phyloP scores from a whole-genome alignment of 2,888 invertebrate genomes.

The Orthosia incerta region DNA sequence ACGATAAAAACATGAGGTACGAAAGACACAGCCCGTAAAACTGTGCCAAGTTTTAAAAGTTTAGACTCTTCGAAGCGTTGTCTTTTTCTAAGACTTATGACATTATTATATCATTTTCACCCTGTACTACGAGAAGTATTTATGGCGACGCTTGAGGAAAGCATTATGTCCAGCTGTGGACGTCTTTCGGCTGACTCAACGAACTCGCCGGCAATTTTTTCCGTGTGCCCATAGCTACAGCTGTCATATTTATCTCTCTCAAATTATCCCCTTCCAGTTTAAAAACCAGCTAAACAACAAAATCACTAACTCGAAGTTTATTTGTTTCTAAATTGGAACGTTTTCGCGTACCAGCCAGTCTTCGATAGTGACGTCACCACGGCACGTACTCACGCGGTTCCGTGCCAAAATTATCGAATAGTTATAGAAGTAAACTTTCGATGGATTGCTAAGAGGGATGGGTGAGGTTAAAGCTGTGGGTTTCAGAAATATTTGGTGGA shows the following conservation, averaged over 20 bases:
- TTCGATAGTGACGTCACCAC: slow-evolving; percentile 30
- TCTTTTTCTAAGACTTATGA: too few species aligned
- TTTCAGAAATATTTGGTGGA: neutral
- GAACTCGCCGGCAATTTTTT: too few species aligned
- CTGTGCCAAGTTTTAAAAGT: too few species aligned
- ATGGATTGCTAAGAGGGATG: slow-evolving; percentile 1
- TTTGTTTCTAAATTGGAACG: slow-evolving; percentile 38
- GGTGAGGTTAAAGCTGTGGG: neutral
- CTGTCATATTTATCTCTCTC: neutral
- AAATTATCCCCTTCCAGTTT: neutral
- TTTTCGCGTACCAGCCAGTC: slow-evolving; percentile 25
- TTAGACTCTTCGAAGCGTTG: too few species aligned
- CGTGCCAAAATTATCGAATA: slow-evolving; percentile 52
- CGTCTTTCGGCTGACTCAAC: too few species aligned
- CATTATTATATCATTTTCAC: too few species aligned
- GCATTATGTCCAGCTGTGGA: too few species aligned
- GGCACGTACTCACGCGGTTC: slow-evolving; percentile 10
- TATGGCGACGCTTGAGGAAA: too few species aligned
- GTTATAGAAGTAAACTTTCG: slow-evolving; percentile 45
- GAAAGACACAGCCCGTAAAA: too few species aligned
- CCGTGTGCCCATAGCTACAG: too few species aligned
- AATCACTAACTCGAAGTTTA: slow-evolving; percentile 21
- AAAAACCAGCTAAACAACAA: slow-evolving; percentile 15
- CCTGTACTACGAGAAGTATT: too few species aligned
- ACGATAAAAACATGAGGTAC: too few species aligned